A percentile compares a stretch with the other conserved stretches of the same genome.
These are phyloP conservation scores for Onychomys torridus DNA, from an alignment of 2,797 vertebrate species.

Conservation along the genomic window DNA sequence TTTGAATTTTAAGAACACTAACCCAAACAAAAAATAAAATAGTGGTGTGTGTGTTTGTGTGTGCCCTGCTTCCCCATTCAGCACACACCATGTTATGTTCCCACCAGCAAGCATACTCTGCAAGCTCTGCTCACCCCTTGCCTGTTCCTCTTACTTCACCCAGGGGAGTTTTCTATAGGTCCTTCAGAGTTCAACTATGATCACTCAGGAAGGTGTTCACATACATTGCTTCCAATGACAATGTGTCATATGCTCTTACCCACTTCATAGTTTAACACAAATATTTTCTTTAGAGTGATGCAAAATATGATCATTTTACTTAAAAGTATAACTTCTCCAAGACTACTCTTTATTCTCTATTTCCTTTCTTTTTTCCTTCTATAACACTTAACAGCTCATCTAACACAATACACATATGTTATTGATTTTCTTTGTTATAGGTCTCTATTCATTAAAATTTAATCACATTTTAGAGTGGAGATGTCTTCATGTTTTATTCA, in stretches of 20 bases:
- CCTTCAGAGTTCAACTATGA: not conserved
- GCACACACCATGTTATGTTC: too few relatives aligned
- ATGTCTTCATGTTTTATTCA: not conserved
- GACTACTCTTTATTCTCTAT: not conserved
- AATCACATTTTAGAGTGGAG: not conserved
- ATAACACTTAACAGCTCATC: not conserved
- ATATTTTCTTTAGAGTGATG: not conserved
- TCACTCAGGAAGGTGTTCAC: not conserved
- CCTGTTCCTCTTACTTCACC: not conserved
- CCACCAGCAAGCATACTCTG: not conserved
- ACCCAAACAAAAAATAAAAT: not conserved
- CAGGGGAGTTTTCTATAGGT: not conserved
- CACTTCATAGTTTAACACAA: not conserved
- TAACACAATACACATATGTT: not conserved
- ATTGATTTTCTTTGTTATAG: not conserved
- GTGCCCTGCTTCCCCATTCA: not conserved
- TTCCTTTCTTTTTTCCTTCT: not conserved
- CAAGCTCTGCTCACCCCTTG: not conserved
- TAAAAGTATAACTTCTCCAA: not conserved
- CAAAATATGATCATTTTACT: not conserved
- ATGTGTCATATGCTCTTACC: not conserved
- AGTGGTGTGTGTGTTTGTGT: not conserved
- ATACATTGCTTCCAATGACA: not conserved
- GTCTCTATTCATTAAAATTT: not conserved
- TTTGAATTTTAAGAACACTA: constrained; percentile 33